Evolutionary conservation across 2,797 vertebrate species (phyloP).

Genomic region (Poeciliopsis paucimaculata): DNA sequence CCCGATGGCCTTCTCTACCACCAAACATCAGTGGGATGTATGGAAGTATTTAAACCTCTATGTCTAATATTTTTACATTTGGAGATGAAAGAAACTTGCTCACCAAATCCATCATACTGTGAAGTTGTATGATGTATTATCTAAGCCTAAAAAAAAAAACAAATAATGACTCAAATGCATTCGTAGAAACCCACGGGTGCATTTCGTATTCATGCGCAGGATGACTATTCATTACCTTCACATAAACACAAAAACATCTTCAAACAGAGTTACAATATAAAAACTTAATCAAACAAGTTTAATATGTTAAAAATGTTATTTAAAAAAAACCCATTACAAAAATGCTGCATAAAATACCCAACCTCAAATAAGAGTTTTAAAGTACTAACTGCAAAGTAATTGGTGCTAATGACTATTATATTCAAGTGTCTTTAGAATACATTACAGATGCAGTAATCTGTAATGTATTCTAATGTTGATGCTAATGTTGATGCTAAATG

Average conservation of each 20-base stretch:
- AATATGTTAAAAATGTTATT: neutral
- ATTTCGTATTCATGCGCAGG: neutral
- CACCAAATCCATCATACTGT: neutral
- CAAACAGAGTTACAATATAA: no score
- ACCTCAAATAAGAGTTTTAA: neutral
- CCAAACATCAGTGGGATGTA: neutral
- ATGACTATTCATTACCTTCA: neutral
- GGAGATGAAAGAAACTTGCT: neutral
- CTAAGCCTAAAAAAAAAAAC: no score
- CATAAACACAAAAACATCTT: no score
- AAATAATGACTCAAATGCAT: no score
- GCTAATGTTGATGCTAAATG: neutral
- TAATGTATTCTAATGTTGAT: neutral
- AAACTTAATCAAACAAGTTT: neutral
- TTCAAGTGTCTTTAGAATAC: neutral
- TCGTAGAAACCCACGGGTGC: neutral
- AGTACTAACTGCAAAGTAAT: neutral
- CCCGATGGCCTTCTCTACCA: neutral
- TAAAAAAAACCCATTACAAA: neutral
- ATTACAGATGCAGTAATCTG: neutral
- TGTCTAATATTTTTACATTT: neutral
- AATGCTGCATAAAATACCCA: neutral
- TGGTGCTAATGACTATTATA: neutral
- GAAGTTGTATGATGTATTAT: neutral
- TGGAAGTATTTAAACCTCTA: neutral